Evolutionary conservation across 2,113 vertebrate species (phyloP), one percentile per base, ranked within the genome.

Genomic region (Limanda limanda): DNA sequence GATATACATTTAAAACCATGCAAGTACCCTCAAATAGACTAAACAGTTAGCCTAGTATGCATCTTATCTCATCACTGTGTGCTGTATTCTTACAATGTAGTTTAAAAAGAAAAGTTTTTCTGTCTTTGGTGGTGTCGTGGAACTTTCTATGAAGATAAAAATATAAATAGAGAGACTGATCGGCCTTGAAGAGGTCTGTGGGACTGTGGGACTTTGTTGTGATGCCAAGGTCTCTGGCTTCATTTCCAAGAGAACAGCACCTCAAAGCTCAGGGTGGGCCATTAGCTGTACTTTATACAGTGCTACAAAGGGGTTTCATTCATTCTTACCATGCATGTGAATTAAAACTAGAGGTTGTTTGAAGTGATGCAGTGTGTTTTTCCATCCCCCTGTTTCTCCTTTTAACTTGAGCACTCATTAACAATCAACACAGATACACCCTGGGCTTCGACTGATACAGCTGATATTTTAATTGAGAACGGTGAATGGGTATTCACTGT

Each of bases 111-210:
- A 48, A 18, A 25, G 3, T 1, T 21, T 57, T 24, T 67, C 20
- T 64, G 47, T 78, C 71, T 68, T 69, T 63, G 45, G 56, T 25
- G 27, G 5, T 68, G 62, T 37, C 23, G 5, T 68, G 52, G 68
- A 83, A 81, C 52, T 81, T 61, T 77, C 51, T 82, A 59, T 84
- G 64, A 72, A 83, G 82, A 82, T 84, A 74, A 67, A 86, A 84
- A 85, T 87, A 90, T 18, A 84, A 85, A 86, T 62, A 80, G 40
- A 68, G 59, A 68, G 59, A 75, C 24, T 70, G 56, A 82, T 71
- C 56, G 27, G 76, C 81, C 87, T 87, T 83, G 79, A 83, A 84
- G 27, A 55, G 54, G 68, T 82, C 57, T 71, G 54, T 60, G 59
- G 8, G 31, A 35, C 58, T 57, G 57, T 74, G 66, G 1, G 55